Percentiles rank a stretch among this genome's conserved stretches.
Evolutionary conservation across 2,797 vertebrate genomes (phyloP).

Genomic region (Pampus argenteus): DNA sequence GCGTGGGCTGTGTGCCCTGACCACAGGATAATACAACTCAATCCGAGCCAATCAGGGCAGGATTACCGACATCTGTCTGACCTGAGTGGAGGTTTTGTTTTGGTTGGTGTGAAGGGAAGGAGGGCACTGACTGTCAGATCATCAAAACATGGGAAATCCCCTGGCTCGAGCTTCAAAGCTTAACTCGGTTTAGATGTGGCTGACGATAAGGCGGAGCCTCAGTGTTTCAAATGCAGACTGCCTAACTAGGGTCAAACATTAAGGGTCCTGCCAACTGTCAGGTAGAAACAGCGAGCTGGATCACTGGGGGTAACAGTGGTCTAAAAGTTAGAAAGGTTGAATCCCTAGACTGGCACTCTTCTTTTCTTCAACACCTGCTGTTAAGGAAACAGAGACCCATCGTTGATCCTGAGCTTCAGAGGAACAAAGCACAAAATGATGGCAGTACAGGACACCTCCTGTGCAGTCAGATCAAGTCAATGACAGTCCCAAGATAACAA

Average conservation of each 20-base stretch:
- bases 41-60: slow-evolving; percentile 68
- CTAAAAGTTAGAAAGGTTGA: slow-evolving; percentile 8
- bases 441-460: too few relatives aligned
- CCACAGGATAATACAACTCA: slow-evolving; percentile 66
- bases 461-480: too few relatives aligned
- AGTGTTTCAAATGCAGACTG: slow-evolving; percentile 38
- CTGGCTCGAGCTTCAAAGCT: slow-evolving; percentile 77
- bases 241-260: slow-evolving; percentile 47
- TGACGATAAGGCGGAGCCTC: slow-evolving; percentile 44
- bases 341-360: neutral
- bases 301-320: slow-evolving; percentile 11
- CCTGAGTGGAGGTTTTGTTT: slow-evolving; percentile 36
- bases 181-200: slow-evolving; percentile 71
- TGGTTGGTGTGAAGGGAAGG: slow-evolving; percentile 40
- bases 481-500: too few relatives aligned
- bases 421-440: neutral
- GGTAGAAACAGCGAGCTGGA: slow-evolving; percentile 16
- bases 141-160: slow-evolving; percentile 77
- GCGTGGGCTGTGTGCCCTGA: slow-evolving; percentile 55
- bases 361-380: slow-evolving; percentile 4
- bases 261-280: slow-evolving; percentile 35
- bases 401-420: neutral
- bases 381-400: neutral
- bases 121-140: slow-evolving; percentile 64
- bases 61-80: slow-evolving; percentile 76